Base-by-base conservation (phyloP, 1,140 invertebrate genomes). In the Leptinotarsa lineolata region DNA sequence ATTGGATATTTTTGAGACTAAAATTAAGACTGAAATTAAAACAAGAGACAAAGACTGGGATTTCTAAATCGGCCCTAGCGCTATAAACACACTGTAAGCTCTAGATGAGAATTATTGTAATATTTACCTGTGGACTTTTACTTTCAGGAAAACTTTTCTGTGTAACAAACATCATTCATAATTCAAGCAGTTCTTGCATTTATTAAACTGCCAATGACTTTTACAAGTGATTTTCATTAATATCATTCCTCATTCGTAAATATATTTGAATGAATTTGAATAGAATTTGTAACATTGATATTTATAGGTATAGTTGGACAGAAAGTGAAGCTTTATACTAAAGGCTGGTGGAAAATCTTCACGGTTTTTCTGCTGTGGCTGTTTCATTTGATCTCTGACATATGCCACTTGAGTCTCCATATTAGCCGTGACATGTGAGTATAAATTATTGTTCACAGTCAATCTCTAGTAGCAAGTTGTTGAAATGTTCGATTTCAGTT, bases 361-460 rank as follows among this genome's bases (percentile, higher is more conserved):
- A 85, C 91, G 70, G 91, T 90, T 75, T 86, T 92, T 72, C 81
- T 93, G 70, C 86, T 90, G 67, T 95, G 93, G 93, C 88, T 95
- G 60, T 84, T 92, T 61, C 90, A 93, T 85, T 84, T 95, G 68
- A 88, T 95, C 8, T 93, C 90, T 71, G 93, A 94, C 83, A 91
- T 94, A 73, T 88, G 91, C 68, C 89, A 89, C 64, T 90, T 94
- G 86, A 93, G 92, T 79, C 86, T 89, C 58, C 92, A 93, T 84
- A 87, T 94, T 72, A 87, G 90, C 24, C 88, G 91, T 82, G 92
- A 94, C 80, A 85, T 92, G 91, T 93, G 87, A 91, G 91, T 91
- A 66, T 71, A 4, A 18, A 54, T 16, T 54, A 54, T 54, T 54
- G 48, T 5, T n/a, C 48, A 54, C 30, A 39, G 30, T 39, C 8